Base-by-base conservation (phyloP, 2,113 vertebrate genomes). In the Sapajus apella region DNA sequence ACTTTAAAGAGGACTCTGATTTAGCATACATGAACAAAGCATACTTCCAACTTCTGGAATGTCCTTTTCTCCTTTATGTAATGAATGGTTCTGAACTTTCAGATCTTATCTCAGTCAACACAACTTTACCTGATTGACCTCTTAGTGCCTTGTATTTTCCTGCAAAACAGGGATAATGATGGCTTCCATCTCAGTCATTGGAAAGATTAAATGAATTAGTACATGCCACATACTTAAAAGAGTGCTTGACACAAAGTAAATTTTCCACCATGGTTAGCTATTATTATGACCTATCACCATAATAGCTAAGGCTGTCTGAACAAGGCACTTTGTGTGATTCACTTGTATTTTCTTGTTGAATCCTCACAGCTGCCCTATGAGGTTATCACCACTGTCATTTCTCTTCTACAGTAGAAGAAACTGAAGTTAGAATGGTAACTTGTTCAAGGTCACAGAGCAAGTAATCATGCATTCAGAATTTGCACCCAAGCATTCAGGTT, bases 1-100 rank as follows among this genome's bases (percentile, higher is more conserved):
- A 68, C 68, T 87, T 97, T 85, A 88, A 90, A 81, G 64, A 90
- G 50, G 50, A 88, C 43, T 93, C 68, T 50, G 82, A 85, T 73
- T 97, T 93, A 87, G 75, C 93, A 87, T 73, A 80, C 25, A 23
- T 81, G 79, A 82, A 50, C 32, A 68, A 25, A 4, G 30, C 23
- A 8, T 21, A 68, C 23, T 91, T 87, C 40, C 73, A 76, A 82
- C 47, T 93, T 89, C 79, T 56, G 58, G 85, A 50, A 83, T 66
- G 58, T 85, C 37, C 76, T 79, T 95, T 95, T 73, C 32, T 93
- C 73, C 82, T 83, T 90, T 72, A 64, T 84, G 14, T 77, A 94
- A 97, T 0, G 6, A 76, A 64, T 84, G 66, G 17, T 37, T 88
- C 45, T 56, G 61, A 56, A 90, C 55, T 23, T 84, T 79, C 80